Evolutionary conservation across 2,888 invertebrate genomes (phyloP).

Genomic region (Caenorhabditis macrosperma): DNA sequence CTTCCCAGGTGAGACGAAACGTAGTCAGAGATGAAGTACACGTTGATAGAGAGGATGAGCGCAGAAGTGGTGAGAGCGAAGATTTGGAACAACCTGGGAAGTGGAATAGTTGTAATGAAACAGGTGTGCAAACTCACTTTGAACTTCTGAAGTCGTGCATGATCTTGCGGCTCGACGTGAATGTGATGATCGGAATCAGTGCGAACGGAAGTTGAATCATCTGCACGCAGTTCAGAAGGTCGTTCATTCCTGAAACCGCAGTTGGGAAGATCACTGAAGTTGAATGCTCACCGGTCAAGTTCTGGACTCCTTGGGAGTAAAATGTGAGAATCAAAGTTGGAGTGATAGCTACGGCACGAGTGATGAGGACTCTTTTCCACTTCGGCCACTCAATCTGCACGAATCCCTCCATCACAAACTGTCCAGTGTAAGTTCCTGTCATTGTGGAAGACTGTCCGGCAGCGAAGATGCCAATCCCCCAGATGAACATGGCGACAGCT

Average conservation of each 20-base stretch:
- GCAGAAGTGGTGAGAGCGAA: constrained; percentile 85
- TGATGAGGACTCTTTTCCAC: constrained; percentile 90
- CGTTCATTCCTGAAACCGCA: constrained; percentile 85
- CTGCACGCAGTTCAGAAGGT: constrained; percentile 85
- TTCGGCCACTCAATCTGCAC: constrained; percentile 89
- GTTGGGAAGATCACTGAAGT: not conserved
- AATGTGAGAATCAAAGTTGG: constrained; percentile 82
- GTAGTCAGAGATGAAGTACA: constrained; percentile 87
- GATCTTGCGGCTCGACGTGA: constrained; percentile 87
- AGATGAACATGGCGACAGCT: constrained; percentile 82
- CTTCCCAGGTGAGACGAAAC: constrained; percentile 80
- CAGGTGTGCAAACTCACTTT: constrained; percentile 82
- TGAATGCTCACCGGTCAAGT: constrained; percentile 68
- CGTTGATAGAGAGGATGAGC: constrained; percentile 87
- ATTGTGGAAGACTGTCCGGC: constrained; percentile 83
- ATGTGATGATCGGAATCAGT: constrained; percentile 89
- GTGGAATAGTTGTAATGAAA: too few species aligned
- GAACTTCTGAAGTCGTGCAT: constrained; percentile 92
- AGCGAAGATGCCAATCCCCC: constrained; percentile 83
- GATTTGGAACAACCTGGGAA: constrained; percentile 83
- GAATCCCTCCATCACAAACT: constrained; percentile 84
- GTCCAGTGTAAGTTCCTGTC: constrained; percentile 84
- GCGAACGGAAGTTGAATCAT: constrained; percentile 89
- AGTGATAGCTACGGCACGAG: constrained; percentile 89
- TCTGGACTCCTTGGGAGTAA: constrained; percentile 77